phyloP scores from a whole-genome alignment of 2,888 invertebrate species.

The Dasysyrphus tricinctus region DNA sequence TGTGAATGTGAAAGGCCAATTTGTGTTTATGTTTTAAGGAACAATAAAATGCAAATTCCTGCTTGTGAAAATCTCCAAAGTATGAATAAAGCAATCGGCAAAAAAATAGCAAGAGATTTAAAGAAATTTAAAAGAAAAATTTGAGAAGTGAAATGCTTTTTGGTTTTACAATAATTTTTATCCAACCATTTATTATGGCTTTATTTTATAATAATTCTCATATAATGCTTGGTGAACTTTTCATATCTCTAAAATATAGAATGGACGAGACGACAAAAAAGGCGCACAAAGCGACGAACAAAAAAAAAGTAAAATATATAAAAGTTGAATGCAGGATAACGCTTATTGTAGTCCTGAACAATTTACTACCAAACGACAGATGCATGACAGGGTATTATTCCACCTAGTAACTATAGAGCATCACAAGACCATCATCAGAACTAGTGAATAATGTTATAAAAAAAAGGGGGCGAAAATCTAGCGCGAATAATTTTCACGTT shows the following conservation, averaged over 20 bases:
- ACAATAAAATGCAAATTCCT: too few relatives aligned
- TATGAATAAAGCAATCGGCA: too few relatives aligned
- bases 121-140: too few relatives aligned
- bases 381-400: slow-evolving; percentile 72
- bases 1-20: too few relatives aligned
- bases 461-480: slow-evolving; percentile 31
- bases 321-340: slow-evolving; percentile 59
- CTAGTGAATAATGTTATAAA: slow-evolving; percentile 17
- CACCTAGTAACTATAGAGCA: slow-evolving; percentile 5
- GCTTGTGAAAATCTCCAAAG: too few relatives aligned
- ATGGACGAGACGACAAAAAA: slow-evolving; percentile 10
- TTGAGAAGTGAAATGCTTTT: too few relatives aligned
- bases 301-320: slow-evolving; percentile 10
- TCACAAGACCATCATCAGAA: too few relatives aligned
- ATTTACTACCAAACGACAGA: slow-evolving; percentile 73
- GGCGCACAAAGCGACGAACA: neutral
- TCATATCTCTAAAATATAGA: neutral
- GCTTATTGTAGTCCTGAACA: slow-evolving; percentile 73
- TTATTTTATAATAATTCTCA: neutral
- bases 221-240: slow-evolving; percentile 4
- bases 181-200: neutral
- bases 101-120: too few relatives aligned
- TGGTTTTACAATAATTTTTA: neutral
- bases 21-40: too few relatives aligned
- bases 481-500: slow-evolving; percentile 70